Evolutionary conservation across 2,888 invertebrate species (phyloP).

Genomic region (Rhingia campestris): DNA sequence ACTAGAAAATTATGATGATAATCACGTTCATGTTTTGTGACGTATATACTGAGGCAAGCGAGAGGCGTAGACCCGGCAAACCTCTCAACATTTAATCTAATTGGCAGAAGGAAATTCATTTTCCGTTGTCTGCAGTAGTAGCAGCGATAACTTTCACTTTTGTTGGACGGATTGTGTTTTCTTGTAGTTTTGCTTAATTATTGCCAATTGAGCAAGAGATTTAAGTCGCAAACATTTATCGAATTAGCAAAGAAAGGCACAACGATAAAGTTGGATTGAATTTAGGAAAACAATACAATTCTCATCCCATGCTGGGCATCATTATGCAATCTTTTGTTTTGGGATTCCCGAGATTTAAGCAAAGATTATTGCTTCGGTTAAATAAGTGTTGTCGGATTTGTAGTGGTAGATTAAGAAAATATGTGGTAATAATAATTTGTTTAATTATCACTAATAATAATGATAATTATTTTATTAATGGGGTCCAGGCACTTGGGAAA

Average conservation of each 20-base stretch:
- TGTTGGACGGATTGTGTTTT: conserved; percentile 40
- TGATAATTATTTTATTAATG: too few relatives aligned
- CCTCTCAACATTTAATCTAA: conserved; percentile 62
- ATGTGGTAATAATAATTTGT: too few relatives aligned
- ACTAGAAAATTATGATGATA: conserved; percentile 65
- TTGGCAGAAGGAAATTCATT: conserved; percentile 67
- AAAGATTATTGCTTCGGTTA: too few relatives aligned
- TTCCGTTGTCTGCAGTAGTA: conserved; percentile 25
- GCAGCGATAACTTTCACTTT: conserved; percentile 65
- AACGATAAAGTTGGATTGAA: conserved; percentile 28
- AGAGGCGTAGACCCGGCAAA: conserved; percentile 31
- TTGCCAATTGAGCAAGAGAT: conserved; percentile 40
- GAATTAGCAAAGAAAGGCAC: conserved; percentile 18
- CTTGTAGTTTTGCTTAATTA: conserved; percentile 41
- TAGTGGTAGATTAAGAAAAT: too few relatives aligned
- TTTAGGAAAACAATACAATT: conserved; percentile 5
- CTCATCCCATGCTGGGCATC: conserved; percentile 2
- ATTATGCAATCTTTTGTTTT: conserved; percentile 12
- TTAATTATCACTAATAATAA: too few relatives aligned
- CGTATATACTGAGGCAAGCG: conserved; percentile 24
- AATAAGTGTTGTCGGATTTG: too few relatives aligned
- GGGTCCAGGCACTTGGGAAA: too few relatives aligned
- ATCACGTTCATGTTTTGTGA: conserved; percentile 64
- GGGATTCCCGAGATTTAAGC: not conserved
- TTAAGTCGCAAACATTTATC: conserved; percentile 26